A percentile compares a stretch with the other conserved stretches of the same genome.
Evolutionary conservation across 2,888 invertebrate genomes (phyloP).

Genomic region (Molanna angustata): DNA sequence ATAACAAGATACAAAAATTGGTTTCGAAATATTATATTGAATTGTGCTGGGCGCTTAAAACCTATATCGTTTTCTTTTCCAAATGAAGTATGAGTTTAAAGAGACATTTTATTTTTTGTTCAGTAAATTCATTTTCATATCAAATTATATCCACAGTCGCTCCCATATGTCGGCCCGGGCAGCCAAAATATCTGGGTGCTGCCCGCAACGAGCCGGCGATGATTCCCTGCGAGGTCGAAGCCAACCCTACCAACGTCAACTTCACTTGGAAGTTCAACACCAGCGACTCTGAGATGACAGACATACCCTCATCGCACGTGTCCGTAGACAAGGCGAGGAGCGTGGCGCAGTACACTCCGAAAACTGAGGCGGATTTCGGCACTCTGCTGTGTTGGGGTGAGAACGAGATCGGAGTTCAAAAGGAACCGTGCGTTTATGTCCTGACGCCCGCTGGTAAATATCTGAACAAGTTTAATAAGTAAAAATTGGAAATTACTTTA

Average conservation of each 20-base stretch:
- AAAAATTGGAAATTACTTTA: too few relatives aligned
- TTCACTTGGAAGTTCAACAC: conserved; percentile 79
- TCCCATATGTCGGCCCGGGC: conserved; percentile 68
- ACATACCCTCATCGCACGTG: conserved; percentile 63
- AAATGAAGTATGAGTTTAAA: too few relatives aligned
- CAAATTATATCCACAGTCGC: conserved; percentile 61
- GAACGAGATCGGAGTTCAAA: conserved; percentile 70
- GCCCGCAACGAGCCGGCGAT: conserved; percentile 66
- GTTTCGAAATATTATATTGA: too few relatives aligned
- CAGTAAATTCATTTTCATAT: too few relatives aligned
- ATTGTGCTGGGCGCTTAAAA: too few relatives aligned
- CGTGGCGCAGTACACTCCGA: conserved; percentile 67
- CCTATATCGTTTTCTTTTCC: too few relatives aligned
- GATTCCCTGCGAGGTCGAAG: conserved; percentile 71
- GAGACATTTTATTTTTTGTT: too few relatives aligned
- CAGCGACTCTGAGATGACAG: conserved; percentile 62
- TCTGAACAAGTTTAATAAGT: too few relatives aligned
- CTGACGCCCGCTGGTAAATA: conserved; percentile 68
- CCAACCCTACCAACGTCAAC: conserved; percentile 66
- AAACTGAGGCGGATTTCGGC: conserved; percentile 69
- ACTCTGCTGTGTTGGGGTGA: conserved; percentile 71
- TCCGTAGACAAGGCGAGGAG: conserved; percentile 62
- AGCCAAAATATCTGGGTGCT: conserved; percentile 68
- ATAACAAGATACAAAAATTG: too few relatives aligned
- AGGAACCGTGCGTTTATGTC: conserved; percentile 70